phyloP scores from a whole-genome alignment of 1,140 invertebrate genomes.

The Bombus sylvicola region DNA sequence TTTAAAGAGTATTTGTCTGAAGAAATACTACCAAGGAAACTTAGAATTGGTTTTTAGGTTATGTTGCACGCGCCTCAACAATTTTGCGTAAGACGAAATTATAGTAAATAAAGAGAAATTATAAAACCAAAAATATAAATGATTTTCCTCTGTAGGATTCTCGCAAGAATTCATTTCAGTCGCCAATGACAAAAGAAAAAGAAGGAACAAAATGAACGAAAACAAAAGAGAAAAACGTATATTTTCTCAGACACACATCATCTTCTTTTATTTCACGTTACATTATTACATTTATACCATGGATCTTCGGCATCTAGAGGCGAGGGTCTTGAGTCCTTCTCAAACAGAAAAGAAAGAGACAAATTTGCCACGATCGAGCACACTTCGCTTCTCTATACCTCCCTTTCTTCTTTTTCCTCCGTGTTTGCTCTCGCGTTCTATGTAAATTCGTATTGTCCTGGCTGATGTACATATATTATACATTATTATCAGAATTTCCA shows the following conservation, averaged over 20 bases:
- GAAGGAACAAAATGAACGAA: conserved; percentile 46
- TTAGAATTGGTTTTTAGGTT: neutral
- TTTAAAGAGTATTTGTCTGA: neutral
- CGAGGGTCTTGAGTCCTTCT: conserved; percentile 52
- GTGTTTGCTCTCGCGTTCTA: conserved; percentile 20
- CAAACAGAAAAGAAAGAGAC: conserved; percentile 13
- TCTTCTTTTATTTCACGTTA: conserved; percentile 64
- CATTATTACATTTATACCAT: conserved; percentile 61
- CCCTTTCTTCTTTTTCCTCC: neutral
- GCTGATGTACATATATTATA: conserved; percentile 14
- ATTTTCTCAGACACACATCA: conserved; percentile 50
- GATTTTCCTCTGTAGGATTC: no score
- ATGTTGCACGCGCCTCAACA: no score
- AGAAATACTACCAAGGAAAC: neutral
- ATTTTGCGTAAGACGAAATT: neutral
- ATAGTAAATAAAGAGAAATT: neutral
- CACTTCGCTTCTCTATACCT: conserved; percentile 19
- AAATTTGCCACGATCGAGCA: conserved; percentile 6
- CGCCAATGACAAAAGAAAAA: neutral
- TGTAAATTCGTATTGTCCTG: conserved; percentile 39
- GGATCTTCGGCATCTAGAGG: conserved; percentile 52
- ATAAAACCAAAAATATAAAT: neutral
- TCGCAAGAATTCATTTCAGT: neutral
- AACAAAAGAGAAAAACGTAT: conserved; percentile 19
- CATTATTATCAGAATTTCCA: conserved; percentile 18